Evolutionary conservation across 2,888 invertebrate genomes (phyloP).

Genomic region (Hesperia comma): DNA sequence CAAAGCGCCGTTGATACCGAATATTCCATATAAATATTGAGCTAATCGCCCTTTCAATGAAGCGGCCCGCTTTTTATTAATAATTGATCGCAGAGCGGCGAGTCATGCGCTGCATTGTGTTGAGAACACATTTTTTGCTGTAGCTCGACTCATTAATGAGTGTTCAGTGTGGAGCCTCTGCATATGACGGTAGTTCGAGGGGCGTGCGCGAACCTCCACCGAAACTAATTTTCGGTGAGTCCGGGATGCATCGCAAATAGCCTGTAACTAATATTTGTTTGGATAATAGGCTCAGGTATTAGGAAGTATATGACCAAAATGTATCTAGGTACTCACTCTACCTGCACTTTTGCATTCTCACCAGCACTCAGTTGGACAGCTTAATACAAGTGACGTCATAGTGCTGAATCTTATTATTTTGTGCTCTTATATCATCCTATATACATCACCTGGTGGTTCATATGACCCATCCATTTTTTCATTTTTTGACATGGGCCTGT

Average conservation of each 20-base stretch:
- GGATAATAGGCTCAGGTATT: conserved; percentile 37
- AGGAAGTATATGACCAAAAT: not conserved
- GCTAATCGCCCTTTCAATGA: conserved; percentile 85
- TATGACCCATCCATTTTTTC: too few relatives aligned
- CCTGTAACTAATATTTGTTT: conserved; percentile 75
- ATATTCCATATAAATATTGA: conserved; percentile 85
- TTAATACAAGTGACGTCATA: too few relatives aligned
- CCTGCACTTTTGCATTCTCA: too few relatives aligned
- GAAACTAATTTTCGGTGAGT: conserved; percentile 70
- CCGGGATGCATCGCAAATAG: conserved; percentile 64
- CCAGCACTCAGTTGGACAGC: too few relatives aligned
- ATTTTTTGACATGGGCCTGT: too few relatives aligned
- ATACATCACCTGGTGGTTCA: too few relatives aligned
- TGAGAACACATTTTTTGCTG: conserved; percentile 78
- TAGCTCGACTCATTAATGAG: conserved; percentile 76
- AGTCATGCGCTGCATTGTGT: conserved; percentile 82
- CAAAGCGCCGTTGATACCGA: conserved; percentile 84
- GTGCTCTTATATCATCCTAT: too few relatives aligned
- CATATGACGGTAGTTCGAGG: conserved; percentile 62
- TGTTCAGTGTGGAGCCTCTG: conserved; percentile 51
- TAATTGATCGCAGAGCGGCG: conserved; percentile 81
- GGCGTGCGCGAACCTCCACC: conserved; percentile 61
- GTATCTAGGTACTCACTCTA: too few relatives aligned
- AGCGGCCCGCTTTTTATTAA: conserved; percentile 84
- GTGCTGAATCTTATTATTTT: too few relatives aligned